Base-by-base conservation (phyloP, 2,888 invertebrate genomes). In the Hirtodrosophila duncani region DNA sequence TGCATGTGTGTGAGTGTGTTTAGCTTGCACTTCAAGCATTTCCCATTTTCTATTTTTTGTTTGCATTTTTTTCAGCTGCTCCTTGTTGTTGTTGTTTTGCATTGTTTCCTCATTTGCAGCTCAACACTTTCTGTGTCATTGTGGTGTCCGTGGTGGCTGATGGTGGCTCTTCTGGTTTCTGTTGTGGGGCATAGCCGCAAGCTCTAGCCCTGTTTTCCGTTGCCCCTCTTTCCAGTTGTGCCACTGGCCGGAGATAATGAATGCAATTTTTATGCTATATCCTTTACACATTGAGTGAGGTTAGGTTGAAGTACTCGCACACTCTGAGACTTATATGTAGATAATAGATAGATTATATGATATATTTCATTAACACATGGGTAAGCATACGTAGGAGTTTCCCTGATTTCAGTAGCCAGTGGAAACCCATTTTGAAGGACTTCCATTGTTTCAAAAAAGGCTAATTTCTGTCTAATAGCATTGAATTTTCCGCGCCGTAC, bases 191-290 rank as follows among this genome's bases (percentile, higher is more conserved):
- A 66, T 38, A 43, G 39, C 77, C 68, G 44, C 78, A 61, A 52
- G 78, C 67, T 58, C 58, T 72, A 77, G 46, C 74, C 79, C 52
- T 45, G 52, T 65, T 74, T 62, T 70, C 59, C 67, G 49, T 59
- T 59, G 46, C 65, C 41, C 48, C 52, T 63, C 7, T 57, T 58
- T 8, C 50, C 65, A 46, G 56, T 63, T 68, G 65, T 69, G 51
- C 58, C 50, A 67, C 71, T 70, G 62, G 63, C 66, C n/a, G n/a
- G n/a, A 70, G 55, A 75, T 85, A 85, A 84, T 85, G 83, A 85
- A 84, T 83, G 84, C 83, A 81, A 83, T 83, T 83, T 83, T 74
- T 69, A 67, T n/a, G n/a, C n/a, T n/a, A n/a, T n/a, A n/a, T n/a
- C n/a, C n/a, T n/a, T n/a, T n/a, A n/a, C n/a, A n/a, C n/a, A n/a